Evolutionary conservation across 2,888 invertebrate genomes (phyloP).

Genomic region (Epistrophe grossulariae): DNA sequence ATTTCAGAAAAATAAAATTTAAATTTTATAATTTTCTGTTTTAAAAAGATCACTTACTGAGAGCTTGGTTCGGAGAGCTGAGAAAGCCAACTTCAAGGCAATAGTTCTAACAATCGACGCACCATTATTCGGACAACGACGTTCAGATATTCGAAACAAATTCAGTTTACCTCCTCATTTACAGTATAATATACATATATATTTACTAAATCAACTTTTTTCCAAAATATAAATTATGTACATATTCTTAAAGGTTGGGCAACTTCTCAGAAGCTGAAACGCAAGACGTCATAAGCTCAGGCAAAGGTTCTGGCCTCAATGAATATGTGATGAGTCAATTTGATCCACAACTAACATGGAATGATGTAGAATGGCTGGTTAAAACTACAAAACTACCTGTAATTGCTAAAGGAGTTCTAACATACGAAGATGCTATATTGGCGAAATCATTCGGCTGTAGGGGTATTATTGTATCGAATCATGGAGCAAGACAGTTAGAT

Average conservation of each 20-base stretch:
- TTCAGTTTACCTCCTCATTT: slow-evolving; percentile 93
- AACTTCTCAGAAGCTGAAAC: slow-evolving; percentile 24
- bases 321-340: slow-evolving; percentile 91
- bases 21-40: not conserved
- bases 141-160: slow-evolving; percentile 92
- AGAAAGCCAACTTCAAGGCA: slow-evolving; percentile 93
- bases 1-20: too few relatives aligned
- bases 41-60: slow-evolving; percentile 86
- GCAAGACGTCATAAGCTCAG: slow-evolving; percentile 17
- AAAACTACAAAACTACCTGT: slow-evolving; percentile 91
- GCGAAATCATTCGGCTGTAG: slow-evolving; percentile 90
- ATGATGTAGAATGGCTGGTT: slow-evolving; percentile 94
- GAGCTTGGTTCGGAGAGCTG: slow-evolving; percentile 90
- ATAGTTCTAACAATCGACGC: slow-evolving; percentile 95
- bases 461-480: slow-evolving; percentile 96
- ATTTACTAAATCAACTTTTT: not conserved
- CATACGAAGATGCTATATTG: slow-evolving; percentile 92
- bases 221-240: not conserved
- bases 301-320: slow-evolving; percentile 88
- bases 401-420: slow-evolving; percentile 93
- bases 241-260: not conserved
- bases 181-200: slow-evolving; percentile 81
- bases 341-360: slow-evolving; percentile 93
- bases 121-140: slow-evolving; percentile 92
- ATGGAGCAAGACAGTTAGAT: slow-evolving; percentile 92